Base-by-base conservation (phyloP, 1,140 invertebrate species). In the Pararge aegeria region DNA sequence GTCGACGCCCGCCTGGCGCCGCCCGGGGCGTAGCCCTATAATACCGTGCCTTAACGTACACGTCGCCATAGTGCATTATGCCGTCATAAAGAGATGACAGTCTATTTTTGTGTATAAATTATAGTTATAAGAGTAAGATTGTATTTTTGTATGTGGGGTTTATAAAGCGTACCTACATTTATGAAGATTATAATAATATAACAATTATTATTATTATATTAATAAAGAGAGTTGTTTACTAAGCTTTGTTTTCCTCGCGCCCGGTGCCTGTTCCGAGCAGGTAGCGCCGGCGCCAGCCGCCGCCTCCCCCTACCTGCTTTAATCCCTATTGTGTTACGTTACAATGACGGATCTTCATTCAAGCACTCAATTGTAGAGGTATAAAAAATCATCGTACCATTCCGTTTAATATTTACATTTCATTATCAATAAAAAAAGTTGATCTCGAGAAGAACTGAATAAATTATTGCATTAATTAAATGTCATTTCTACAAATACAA, bases 101-200 rank as follows among this genome's bases (percentile, higher is more conserved):
- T 72, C 75, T 89, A 89, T 89, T 89, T 83, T 89, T 89, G 83
- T 84, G 83, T 83, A 86, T 84, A 83, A 80, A 55, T 83, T 81
- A 80, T 63, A 24, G 24, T 24, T 81, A 70, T 84, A 81, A 78
- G 68, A 75, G 70, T 80, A 81, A 79, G 75, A 83, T 68, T 82
- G 81, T 87, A 89, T 89, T 89, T 89, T 89, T 89, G 80, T 87
- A 87, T 80, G 84, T 82, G 78, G 73, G 78, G 70, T 86, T 86
- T 86, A 86, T 85, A 78, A 83, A 83, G 72, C 75, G 59, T 77
- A 80, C 80, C 80, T 81, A 84, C 78, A 84, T 78, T 85, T 85
- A 86, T 80, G 64, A 75, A 83, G 83, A 86, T 78, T 84, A 81
- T 77, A 78, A 83, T 74, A 58, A 68, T 75, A 80, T 83, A 77